Percentiles rank a stretch among this genome's conserved stretches.
Conservation (phyloP, 2,797 vertebrate species). For the Myripristis jacobus region DNA sequence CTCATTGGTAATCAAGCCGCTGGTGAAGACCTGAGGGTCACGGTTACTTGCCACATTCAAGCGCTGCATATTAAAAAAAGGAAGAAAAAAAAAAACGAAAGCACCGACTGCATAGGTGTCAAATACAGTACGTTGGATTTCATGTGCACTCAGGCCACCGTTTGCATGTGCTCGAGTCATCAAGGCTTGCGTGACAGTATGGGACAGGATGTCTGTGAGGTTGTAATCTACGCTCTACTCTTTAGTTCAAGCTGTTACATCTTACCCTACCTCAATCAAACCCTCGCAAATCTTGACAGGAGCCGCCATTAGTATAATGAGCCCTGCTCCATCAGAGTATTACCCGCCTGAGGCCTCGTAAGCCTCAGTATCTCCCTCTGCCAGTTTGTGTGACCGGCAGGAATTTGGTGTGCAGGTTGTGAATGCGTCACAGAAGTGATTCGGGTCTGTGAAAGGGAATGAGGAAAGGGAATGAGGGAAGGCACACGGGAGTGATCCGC, state of each 20-base stretch:
- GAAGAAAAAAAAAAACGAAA: conserved; percentile 48
- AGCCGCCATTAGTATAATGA: conserved; percentile 51
- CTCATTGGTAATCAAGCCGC: not conserved
- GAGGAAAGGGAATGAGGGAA: conserved; percentile 70
- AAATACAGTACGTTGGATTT: conserved; percentile 68
- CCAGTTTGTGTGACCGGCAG: conserved; percentile 15
- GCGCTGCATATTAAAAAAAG: conserved; percentile 61
- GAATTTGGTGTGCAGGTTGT: conserved; percentile 12
- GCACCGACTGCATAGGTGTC: conserved; percentile 66
- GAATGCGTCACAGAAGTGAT: conserved; percentile 18
- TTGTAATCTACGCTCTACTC: conserved; percentile 55
- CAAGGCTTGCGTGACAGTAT: conserved; percentile 60
- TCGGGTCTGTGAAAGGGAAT: conserved; percentile 42
- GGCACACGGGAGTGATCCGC: conserved; percentile 66
- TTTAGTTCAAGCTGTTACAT: conserved; percentile 56
- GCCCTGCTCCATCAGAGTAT: conserved; percentile 25
- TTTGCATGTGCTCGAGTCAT: conserved; percentile 40
- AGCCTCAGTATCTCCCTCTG: conserved; percentile 39
- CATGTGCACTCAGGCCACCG: conserved; percentile 43
- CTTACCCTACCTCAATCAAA: conserved; percentile 52
- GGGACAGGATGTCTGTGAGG: conserved; percentile 35
- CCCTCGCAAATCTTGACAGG: conserved; percentile 48
- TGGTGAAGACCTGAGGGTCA: conserved; percentile 32
- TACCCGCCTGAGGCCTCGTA: conserved; percentile 36
- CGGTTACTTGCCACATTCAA: conserved; percentile 54